A percentile compares a stretch with the other conserved stretches of the same genome.
These are phyloP conservation scores for Pangasius larnaudii DNA, from an alignment of 2,797 vertebrate species.

Conservation along the genomic window DNA sequence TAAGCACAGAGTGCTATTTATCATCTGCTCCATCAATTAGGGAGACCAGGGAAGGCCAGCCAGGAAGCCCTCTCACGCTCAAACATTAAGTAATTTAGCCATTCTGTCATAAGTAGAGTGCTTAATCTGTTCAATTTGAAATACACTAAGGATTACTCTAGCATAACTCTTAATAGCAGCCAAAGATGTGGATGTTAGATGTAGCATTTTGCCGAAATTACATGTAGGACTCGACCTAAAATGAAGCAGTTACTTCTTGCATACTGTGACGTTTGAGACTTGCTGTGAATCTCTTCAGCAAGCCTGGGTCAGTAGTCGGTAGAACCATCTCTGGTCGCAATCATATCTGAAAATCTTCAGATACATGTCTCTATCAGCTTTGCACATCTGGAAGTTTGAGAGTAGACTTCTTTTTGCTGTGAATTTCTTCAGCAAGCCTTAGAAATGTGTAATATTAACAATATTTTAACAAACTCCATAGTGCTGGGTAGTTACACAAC, in stretches of 20 bases:
- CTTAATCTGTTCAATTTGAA: constrained; percentile 13
- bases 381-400: background rate
- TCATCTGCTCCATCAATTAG: constrained; percentile 59
- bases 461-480: background rate
- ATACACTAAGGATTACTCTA: background rate
- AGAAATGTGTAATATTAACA: background rate
- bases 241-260: background rate
- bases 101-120: constrained; percentile 30
- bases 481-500: background rate
- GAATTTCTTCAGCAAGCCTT: background rate
- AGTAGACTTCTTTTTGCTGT: too few species aligned
- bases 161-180: background rate
- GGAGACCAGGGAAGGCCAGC: constrained; percentile 19
- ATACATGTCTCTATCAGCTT: too few species aligned
- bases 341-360: too few species aligned
- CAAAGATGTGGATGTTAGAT: background rate
- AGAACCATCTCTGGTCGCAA: too few species aligned
- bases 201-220: background rate
- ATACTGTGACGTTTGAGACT: background rate
- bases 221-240: too few species aligned
- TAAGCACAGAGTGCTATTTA: constrained; percentile 56
- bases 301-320: background rate
- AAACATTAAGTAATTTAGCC: constrained; percentile 26
- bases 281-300: background rate
- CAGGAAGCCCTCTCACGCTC: constrained; percentile 23